Evolutionary conservation across 2,888 invertebrate species (phyloP).

Genomic region (Agonum fuliginosum): DNA sequence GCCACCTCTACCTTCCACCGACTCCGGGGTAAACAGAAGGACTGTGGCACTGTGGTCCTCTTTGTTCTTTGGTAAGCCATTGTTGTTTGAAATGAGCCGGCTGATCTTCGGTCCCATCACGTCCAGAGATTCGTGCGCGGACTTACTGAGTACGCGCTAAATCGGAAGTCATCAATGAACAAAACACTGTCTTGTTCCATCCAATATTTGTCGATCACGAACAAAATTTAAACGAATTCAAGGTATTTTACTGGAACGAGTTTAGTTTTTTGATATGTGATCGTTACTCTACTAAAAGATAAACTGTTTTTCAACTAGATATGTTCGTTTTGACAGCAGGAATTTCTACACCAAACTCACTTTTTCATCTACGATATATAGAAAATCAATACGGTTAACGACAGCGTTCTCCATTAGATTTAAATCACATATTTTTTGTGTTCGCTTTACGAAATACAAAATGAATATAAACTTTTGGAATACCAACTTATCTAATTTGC

Average conservation of each 20-base stretch:
- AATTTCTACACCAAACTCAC: conserved; percentile 5
- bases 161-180: conserved; percentile 59
- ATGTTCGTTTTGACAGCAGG: not conserved
- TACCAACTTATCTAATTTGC: too few relatives aligned
- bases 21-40: conserved; percentile 40
- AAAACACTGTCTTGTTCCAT: conserved; percentile 57
- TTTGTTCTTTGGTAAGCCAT: conserved; percentile 56
- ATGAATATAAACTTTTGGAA: too few relatives aligned
- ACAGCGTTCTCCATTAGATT: not conserved
- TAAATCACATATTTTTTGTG: not conserved
- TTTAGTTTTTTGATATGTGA: conserved; percentile 40
- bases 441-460: too few relatives aligned
- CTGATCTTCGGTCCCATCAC: conserved; percentile 59
- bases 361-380: conserved; percentile 5
- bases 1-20: not conserved
- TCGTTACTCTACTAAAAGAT: conserved; percentile 28
- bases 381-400: not conserved
- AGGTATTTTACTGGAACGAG: conserved; percentile 35
- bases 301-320: conserved; percentile 24
- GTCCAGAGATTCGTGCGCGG: conserved; percentile 52
- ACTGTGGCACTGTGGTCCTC: conserved; percentile 29
- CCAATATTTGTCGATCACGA: conserved; percentile 59
- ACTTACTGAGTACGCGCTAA: conserved; percentile 57
- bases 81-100: conserved; percentile 56
- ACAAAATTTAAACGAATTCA: conserved; percentile 59